Evolutionary conservation across 2,888 invertebrate species (phyloP).

Genomic region (Acrobasis suavella): DNA sequence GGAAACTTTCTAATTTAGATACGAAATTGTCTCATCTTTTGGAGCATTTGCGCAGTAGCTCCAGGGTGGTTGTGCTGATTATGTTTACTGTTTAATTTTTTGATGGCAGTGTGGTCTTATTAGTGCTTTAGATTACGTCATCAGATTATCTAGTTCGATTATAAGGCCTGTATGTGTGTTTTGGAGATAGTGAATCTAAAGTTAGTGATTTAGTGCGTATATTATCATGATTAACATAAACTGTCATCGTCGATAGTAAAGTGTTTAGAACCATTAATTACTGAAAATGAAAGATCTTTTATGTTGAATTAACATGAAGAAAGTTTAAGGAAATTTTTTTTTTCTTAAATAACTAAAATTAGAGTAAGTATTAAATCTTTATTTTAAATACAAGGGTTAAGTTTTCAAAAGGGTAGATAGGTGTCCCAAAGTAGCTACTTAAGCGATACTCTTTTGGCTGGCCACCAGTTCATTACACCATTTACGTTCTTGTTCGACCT

Average conservation of each 20-base stretch:
- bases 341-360: background rate
- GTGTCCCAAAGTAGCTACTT: background rate
- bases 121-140: background rate
- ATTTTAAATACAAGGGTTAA: background rate
- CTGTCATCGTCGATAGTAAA: too few relatives aligned
- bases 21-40: conserved; percentile 50
- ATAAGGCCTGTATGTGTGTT: too few relatives aligned
- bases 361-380: background rate
- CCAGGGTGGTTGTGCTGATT: conserved; percentile 37
- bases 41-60: conserved; percentile 68
- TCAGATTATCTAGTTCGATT: background rate
- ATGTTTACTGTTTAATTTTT: conserved; percentile 14
- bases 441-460: conserved; percentile 12
- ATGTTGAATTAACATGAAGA: too few relatives aligned
- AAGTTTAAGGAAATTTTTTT: background rate
- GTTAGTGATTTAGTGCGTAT: too few relatives aligned
- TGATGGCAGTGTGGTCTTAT: conserved; percentile 15
- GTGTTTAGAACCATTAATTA: too few relatives aligned
- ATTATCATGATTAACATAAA: too few relatives aligned
- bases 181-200: too few relatives aligned
- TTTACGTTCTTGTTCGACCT: conserved; percentile 59
- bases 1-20: conserved; percentile 74
- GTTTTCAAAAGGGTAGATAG: background rate
- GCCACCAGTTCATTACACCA: conserved; percentile 26
- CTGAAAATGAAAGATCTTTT: too few relatives aligned